Evolutionary conservation across 2,888 invertebrate genomes (phyloP).

Genomic region (Camponotus fellah): DNA sequence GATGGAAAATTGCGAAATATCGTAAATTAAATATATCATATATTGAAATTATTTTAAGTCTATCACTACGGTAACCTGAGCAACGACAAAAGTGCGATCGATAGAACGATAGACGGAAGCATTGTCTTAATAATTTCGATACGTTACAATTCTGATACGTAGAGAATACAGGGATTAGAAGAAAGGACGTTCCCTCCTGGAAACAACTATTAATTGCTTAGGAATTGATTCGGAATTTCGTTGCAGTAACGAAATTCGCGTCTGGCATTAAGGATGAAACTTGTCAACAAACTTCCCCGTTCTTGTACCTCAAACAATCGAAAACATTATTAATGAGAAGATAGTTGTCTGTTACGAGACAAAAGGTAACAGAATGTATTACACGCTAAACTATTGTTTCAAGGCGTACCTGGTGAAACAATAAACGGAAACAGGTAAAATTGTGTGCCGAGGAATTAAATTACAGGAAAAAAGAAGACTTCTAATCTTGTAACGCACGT

Average conservation of each 20-base stretch:
- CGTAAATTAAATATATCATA: background rate
- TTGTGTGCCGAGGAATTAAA: constrained; percentile 3
- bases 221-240: constrained; percentile 65
- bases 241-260: constrained; percentile 37
- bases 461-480: constrained; percentile 16
- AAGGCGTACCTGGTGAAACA: background rate
- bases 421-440: background rate
- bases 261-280: constrained; percentile 19
- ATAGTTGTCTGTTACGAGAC: constrained; percentile 42
- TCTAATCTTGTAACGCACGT: constrained; percentile 40
- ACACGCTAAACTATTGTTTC: constrained; percentile 9
- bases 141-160: background rate
- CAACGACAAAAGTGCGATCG: background rate
- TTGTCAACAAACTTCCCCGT: constrained; percentile 13
- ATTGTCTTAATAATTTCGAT: background rate
- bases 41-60: background rate
- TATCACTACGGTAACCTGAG: background rate
- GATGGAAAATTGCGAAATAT: background rate
- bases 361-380: background rate
- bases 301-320: constrained; percentile 34
- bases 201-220: constrained; percentile 76
- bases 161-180: constrained; percentile 12
- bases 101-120: background rate
- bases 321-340: constrained; percentile 43
- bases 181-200: constrained; percentile 60